Conservation (phyloP, 2,113 vertebrate genomes). For the Microtus pennsylvanicus region DNA sequence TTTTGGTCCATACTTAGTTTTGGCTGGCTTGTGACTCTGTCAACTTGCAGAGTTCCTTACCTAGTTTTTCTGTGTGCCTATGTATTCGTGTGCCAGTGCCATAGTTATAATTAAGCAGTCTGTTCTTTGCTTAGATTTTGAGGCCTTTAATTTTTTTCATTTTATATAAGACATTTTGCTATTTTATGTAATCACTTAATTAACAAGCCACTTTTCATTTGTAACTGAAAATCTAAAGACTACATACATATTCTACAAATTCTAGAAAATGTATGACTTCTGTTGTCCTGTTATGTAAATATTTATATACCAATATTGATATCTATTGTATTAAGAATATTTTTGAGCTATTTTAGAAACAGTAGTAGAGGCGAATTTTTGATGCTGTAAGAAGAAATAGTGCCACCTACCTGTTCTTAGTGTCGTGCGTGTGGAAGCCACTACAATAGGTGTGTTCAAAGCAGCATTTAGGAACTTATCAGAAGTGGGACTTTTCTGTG, state of each 20-base stretch:
- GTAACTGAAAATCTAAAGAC: constrained; percentile 43
- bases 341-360: constrained; percentile 36
- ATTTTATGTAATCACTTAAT: constrained; percentile 29
- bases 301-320: constrained; percentile 53
- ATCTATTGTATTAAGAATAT: constrained; percentile 56
- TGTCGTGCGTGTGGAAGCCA: constrained; percentile 11
- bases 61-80: not conserved
- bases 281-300: constrained; percentile 49
- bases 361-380: constrained; percentile 37
- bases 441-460: constrained; percentile 58
- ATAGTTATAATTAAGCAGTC: not conserved
- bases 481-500: constrained; percentile 58
- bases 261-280: constrained; percentile 51
- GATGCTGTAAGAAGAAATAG: constrained; percentile 53
- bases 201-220: constrained; percentile 59
- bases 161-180: constrained; percentile 51
- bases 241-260: constrained; percentile 46
- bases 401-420: constrained; percentile 36
- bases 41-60: not conserved
- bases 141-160: constrained; percentile 48
- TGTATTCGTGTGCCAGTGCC: not conserved
- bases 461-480: constrained; percentile 34
- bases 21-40: not conserved
- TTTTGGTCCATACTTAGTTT: not conserved
- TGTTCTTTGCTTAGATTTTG: constrained; percentile 25